Conservation (phyloP, 2,888 invertebrate species). For the Endomychus coccineus region DNA sequence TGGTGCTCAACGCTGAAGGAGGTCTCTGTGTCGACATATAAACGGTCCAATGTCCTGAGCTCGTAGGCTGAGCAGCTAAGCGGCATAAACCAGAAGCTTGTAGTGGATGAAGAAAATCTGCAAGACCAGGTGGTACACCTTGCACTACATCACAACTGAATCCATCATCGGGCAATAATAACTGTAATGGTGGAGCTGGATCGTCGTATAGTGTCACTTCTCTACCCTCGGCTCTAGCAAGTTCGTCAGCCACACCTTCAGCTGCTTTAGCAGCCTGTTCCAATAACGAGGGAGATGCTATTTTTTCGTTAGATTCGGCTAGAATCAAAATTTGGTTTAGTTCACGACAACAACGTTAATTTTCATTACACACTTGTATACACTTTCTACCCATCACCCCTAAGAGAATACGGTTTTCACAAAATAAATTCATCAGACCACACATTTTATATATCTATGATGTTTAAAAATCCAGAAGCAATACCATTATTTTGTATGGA, state of each 20-base stretch:
- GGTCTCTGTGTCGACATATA: slow-evolving; percentile 62
- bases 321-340: no score
- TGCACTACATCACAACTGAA: slow-evolving; percentile 84
- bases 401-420: no score
- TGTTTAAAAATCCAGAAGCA: no score
- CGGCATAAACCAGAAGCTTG: slow-evolving; percentile 82
- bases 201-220: slow-evolving; percentile 88
- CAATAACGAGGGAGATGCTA: slow-evolving; percentile 51
- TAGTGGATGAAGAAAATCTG: slow-evolving; percentile 78
- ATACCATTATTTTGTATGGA: no score
- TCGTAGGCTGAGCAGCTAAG: slow-evolving; percentile 82
- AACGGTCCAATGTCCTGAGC: slow-evolving; percentile 92
- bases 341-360: no score
- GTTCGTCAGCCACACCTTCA: slow-evolving; percentile 83
- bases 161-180: slow-evolving; percentile 91
- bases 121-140: slow-evolving; percentile 88
- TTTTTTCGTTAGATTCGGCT: slow-evolving; percentile 45
- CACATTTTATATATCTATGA: no score
- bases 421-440: no score
- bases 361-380: no score
- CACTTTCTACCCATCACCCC: no score
- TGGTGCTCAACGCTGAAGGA: slow-evolving; percentile 40
- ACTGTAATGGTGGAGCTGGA: slow-evolving; percentile 78
- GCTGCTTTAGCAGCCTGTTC: slow-evolving; percentile 71
- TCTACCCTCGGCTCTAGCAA: slow-evolving; percentile 83